A percentile compares a stretch with the other conserved stretches of the same genome.
These are phyloP conservation scores for Chrysina gloriosa DNA, from an alignment of 2,888 invertebrate species.

Conservation along the genomic window DNA sequence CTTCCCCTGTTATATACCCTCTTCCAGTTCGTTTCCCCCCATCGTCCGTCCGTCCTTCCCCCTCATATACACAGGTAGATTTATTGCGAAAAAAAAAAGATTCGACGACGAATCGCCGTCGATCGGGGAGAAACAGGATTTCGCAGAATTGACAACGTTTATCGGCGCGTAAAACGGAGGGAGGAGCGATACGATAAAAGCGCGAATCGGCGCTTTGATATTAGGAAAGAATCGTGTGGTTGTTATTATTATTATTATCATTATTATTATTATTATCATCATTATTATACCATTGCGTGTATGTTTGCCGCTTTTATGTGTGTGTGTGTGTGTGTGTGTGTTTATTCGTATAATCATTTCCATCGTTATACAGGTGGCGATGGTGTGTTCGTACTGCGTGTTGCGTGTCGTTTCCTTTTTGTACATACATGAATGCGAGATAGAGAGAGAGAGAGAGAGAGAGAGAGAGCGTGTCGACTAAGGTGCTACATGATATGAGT, in stretches of 20 bases:
- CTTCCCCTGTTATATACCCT: neutral
- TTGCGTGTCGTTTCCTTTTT: neutral
- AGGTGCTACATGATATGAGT: constrained; percentile 50
- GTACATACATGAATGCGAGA: neutral
- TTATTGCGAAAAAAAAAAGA: neutral
- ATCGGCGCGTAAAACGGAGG: neutral
- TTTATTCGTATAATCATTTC: too few species aligned
- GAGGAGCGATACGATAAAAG: too few species aligned
- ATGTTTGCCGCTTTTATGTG: neutral
- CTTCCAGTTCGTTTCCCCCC: neutral
- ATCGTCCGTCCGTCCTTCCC: neutral
- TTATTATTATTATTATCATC: too few species aligned
- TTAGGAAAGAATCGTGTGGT: too few species aligned
- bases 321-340: constrained; percentile 20
- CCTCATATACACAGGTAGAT: neutral
- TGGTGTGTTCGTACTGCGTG: too few species aligned
- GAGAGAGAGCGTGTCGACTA: constrained; percentile 33
- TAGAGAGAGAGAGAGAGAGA: neutral
- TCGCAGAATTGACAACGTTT: constrained; percentile 46
- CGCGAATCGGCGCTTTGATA: too few species aligned
- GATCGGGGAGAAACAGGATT: constrained; percentile 53
- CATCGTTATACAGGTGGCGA: too few species aligned
- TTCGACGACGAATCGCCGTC: neutral
- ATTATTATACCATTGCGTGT: constrained; percentile 9
- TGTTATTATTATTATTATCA: too few species aligned